These are phyloP conservation scores for Drosophila colorata DNA, from an alignment of 2,888 invertebrate species.

Conservation along the genomic window DNA sequence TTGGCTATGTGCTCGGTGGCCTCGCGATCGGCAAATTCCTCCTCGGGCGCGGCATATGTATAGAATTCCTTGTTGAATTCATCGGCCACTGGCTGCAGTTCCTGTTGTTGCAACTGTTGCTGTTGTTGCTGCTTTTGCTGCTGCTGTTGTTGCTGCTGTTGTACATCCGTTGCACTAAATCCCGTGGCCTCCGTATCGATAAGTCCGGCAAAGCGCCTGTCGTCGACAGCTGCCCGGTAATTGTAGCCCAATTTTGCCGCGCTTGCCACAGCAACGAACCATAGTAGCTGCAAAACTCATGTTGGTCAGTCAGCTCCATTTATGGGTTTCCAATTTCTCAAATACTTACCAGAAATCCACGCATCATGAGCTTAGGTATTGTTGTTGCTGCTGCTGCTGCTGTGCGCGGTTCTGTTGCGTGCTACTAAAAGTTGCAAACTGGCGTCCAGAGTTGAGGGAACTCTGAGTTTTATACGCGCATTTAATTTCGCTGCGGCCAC, in stretches of 20 bases:
- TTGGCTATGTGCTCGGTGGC: conserved; percentile 60
- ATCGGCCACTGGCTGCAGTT: conserved; percentile 32
- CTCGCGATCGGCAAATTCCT: conserved; percentile 69
- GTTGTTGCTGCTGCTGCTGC: conserved; percentile 6
- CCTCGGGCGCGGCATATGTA: conserved; percentile 81
- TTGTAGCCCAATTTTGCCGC: conserved; percentile 73
- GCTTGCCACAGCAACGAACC: conserved; percentile 57
- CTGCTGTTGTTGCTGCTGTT: conserved; percentile 35
- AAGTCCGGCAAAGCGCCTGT: conserved; percentile 66
- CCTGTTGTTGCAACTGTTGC: conserved; percentile 28
- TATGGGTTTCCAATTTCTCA: conserved; percentile 10
- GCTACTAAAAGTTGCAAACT: conserved; percentile 54
- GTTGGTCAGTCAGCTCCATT: neutral
- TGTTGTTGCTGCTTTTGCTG: conserved; percentile 24
- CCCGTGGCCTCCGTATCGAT: conserved; percentile 68
- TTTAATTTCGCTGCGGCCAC: conserved; percentile 32
- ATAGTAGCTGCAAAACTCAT: conserved; percentile 55
- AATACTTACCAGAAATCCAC: conserved; percentile 85
- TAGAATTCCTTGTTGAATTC: conserved; percentile 81
- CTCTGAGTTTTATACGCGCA: conserved; percentile 63
- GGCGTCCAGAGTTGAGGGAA: conserved; percentile 33
- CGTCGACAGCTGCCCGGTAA: conserved; percentile 55
- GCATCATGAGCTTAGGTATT: conserved; percentile 87
- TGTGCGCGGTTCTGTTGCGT: conserved; percentile 33
- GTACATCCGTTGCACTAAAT: conserved; percentile 48